Evolutionary conservation across 2,113 vertebrate genomes (phyloP).

Genomic region (Steatornis caripensis): DNA sequence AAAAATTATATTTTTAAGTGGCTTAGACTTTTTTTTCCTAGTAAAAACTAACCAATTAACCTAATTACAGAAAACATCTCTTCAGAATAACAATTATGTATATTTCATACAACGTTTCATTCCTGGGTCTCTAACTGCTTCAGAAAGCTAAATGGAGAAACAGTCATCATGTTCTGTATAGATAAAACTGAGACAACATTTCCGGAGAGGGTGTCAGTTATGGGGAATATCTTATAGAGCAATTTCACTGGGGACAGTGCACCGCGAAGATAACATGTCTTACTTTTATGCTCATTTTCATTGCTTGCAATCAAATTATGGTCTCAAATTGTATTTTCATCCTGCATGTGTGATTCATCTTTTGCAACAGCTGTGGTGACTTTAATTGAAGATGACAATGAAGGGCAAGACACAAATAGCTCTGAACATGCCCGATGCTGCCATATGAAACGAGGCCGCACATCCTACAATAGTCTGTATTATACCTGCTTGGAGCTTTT

Average conservation of each 20-base stretch:
- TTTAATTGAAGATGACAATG: conserved; percentile 81
- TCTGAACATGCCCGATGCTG: background rate
- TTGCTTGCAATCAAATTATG: background rate
- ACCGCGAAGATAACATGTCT: background rate
- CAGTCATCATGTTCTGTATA: background rate
- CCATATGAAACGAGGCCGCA: background rate
- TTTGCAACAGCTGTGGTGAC: conserved; percentile 86
- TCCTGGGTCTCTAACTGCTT: background rate
- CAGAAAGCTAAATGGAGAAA: background rate
- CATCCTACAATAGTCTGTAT: conserved; percentile 79
- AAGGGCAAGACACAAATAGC: conserved; percentile 33
- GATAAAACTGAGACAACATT: background rate
- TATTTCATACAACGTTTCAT: background rate
- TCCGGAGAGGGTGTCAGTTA: background rate
- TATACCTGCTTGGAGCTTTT: conserved; percentile 92
- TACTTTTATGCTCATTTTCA: background rate
- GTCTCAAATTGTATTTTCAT: background rate
- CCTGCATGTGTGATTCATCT: background rate
- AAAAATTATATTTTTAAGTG: background rate
- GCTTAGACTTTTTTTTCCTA: background rate
- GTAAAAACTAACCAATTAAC: background rate
- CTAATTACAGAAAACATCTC: background rate
- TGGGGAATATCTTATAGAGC: background rate
- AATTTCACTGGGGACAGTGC: background rate
- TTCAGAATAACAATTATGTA: background rate